Evolutionary conservation across 2,113 vertebrate genomes (phyloP), one percentile per base, ranked within the genome.

Genomic region (Pluvialis apricaria): DNA sequence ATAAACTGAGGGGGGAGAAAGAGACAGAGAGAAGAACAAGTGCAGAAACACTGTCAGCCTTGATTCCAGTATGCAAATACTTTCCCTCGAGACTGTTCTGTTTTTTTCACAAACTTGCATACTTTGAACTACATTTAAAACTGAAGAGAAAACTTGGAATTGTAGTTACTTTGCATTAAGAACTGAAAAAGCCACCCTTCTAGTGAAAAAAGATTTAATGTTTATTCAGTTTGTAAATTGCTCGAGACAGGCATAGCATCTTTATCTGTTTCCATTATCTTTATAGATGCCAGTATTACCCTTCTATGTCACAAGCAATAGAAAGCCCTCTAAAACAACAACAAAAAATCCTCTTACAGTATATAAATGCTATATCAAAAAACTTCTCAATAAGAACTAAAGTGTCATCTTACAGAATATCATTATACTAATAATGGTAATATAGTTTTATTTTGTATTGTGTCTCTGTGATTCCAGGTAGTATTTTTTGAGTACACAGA

Each of bases 1-100:
- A 52, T 98, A 98, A 44, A 97, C 98, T 99, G 92, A 93, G 45
- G 82, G 10, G 24, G 4, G 20, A 2, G 7, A 8, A 3, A 24
- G 20, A 9, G 6, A 25, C 8, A 11, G 16, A 34, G 12, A 20
- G 31, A 22, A 42, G 4, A 19, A n/a, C 5, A 42, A 17, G 32
- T 57, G 54, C 29, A 88, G 44, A 58, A 93, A 58, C 38, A 71
- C 61, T 49, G 26, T 40, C 42, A 70, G 28, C 32, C 61, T 66
- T 36, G 24, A 61, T 65, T 36, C 32, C 64, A 54, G 15, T 38
- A 60, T 64, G 25, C 54, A 69, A 42, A 72, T 34, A 47, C 13
- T 52, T 38, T 68, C 73, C n/a, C 40, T 76, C 34, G 62, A 57
- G 54, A 51, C 38, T 31, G 17, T 70, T 58, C 38, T 32, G 49